Conservation (phyloP, 2,797 vertebrate genomes). For the Macroramphosus scolopax region DNA sequence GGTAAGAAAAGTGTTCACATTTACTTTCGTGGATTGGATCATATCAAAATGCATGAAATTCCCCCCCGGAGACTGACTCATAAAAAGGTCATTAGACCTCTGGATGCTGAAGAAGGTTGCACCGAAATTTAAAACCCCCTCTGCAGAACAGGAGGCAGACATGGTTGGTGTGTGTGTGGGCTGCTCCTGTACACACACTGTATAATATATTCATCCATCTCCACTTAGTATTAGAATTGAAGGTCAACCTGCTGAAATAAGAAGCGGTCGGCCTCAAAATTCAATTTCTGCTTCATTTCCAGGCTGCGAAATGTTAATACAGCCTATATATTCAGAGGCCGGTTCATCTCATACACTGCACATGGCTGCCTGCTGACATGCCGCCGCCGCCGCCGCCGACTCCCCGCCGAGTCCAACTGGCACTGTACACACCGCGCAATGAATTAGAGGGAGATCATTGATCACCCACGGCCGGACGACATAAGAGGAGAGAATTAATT, state of each 20-base stretch:
- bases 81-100: constrained; percentile 51
- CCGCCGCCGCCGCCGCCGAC: constrained; percentile 6
- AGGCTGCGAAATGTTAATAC: constrained; percentile 32
- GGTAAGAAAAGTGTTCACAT: constrained; percentile 55
- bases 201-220: constrained; percentile 52
- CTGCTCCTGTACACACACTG: constrained; percentile 12
- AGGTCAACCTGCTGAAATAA: constrained; percentile 56
- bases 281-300: constrained; percentile 63
- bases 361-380: constrained; percentile 24
- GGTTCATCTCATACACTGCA: constrained; percentile 25
- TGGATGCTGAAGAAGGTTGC: constrained; percentile 16
- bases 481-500: constrained; percentile 48
- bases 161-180: not conserved
- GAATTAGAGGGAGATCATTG: constrained; percentile 54
- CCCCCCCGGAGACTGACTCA: constrained; percentile 26
- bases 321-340: constrained; percentile 11
- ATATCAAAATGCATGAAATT: constrained; percentile 57
- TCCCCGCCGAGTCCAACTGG: constrained; percentile 10
- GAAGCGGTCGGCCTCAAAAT: constrained; percentile 51
- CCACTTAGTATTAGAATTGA: constrained; percentile 46
- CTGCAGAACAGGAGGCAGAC: constrained; percentile 3
- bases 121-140: constrained; percentile 4
- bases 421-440: constrained; percentile 1
- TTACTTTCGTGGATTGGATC: constrained; percentile 40
- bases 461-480: constrained; percentile 41